Base-by-base conservation (phyloP, 2,888 invertebrate species). In the Xanthostigma xanthostigma region DNA sequence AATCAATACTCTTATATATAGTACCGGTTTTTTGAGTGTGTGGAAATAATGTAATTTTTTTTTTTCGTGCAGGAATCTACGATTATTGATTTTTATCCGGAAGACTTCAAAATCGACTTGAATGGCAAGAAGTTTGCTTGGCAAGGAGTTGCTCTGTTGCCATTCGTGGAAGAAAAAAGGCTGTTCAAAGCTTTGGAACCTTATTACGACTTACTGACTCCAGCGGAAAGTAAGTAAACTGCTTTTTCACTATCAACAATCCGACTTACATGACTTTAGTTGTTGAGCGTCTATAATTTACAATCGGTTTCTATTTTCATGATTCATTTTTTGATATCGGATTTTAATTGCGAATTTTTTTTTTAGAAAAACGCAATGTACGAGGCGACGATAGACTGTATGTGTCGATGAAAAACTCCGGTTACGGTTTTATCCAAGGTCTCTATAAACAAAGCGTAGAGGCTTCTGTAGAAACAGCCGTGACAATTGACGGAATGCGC, bases 71-170 rank as follows among this genome's bases (percentile, higher is more conserved):
- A 87, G 80, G 81, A 84, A 57, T 97, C 97, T 0, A 71, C 87
- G 1, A 97, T 98, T 50, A 95, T 98, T 58, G 98, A 99, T 68
- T 97, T 99, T 72, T 99, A 99, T 71, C 98, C 98, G 0, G 84
- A 79, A 62, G 93, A 98, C 66, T 98, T 98, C 69, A 88, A 87
- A 68, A 94, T 97, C 52, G 96, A 98, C 70, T 71, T 99, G 55
- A 99, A 99, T 70, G 98, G 98, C 36, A 98, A 99, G 71, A 97
- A 95, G 68, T 97, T 89, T 70, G 97, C 97, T 44, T 99, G 98
- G 98, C 96, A 97, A 70, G 97, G 98, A 41, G 98, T 99, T 2
- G 98, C 97, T 1, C 68, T 99, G 39, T 70, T 99, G 53, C 98
- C 98, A 8, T 99, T 98, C 68, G 97, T 99, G 0, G 96, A 98